These are phyloP conservation scores for Podargus strigoides DNA, from an alignment of 2,797 vertebrate species.

Conservation along the genomic window DNA sequence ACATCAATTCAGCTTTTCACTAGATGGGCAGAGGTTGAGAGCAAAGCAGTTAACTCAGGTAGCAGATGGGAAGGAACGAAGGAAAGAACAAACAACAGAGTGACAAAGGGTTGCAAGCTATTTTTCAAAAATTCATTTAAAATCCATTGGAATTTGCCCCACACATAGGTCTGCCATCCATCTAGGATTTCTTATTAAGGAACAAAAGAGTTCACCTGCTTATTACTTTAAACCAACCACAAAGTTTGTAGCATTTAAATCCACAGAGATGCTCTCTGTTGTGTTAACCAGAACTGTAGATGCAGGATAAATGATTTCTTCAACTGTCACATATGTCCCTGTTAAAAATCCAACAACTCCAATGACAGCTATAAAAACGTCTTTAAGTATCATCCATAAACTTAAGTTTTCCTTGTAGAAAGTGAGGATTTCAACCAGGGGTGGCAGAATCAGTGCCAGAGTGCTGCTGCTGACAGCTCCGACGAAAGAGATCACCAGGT, in stretches of 20 bases:
- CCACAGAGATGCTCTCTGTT: conserved; percentile 7
- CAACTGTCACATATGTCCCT: conserved; percentile 82
- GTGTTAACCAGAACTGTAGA: neutral
- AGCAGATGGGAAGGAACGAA: neutral
- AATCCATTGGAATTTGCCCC: neutral
- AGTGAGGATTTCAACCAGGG: conserved; percentile 83
- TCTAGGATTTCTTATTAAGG: neutral
- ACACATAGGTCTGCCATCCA: neutral
- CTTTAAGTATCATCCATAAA: conserved; percentile 77
- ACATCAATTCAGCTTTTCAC: neutral
- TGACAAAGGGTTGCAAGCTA: neutral
- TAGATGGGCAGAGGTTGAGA: neutral
- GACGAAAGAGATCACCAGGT: conserved; percentile 85
- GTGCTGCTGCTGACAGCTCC: conserved; percentile 87
- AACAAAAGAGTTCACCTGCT: neutral
- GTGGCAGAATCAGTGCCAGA: conserved; percentile 83
- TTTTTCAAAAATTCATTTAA: neutral
- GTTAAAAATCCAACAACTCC: conserved; percentile 84
- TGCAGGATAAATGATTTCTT: conserved; percentile 80
- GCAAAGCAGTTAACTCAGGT: neutral
- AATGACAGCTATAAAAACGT: conserved; percentile 76
- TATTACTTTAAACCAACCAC: conserved; percentile 46
- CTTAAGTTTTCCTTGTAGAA: conserved; percentile 76
- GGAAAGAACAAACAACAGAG: neutral
- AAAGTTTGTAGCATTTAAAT: conserved; percentile 54